Conservation (phyloP, 2,113 vertebrate species). For the Cyprinodon tularosa region DNA sequence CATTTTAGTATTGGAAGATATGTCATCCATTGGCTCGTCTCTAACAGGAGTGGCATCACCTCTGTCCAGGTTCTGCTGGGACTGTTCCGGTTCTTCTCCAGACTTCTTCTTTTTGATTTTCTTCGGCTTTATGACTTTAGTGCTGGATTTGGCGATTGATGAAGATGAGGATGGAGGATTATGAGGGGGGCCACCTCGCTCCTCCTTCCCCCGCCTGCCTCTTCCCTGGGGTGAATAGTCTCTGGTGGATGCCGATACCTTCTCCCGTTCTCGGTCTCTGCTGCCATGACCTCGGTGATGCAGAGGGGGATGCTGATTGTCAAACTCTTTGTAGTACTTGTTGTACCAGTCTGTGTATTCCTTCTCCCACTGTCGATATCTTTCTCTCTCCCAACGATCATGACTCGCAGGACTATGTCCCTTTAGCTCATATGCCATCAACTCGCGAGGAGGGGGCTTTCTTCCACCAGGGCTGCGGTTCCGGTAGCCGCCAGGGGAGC, state of each 20-base stretch:
- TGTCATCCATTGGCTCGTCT: constrained; percentile 95
- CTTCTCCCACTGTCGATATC: constrained; percentile 93
- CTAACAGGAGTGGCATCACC: constrained; percentile 95
- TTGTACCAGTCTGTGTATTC: constrained; percentile 96
- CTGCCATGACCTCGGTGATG: constrained; percentile 65
- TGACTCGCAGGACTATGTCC: constrained; percentile 78
- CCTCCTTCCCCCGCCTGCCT: constrained; percentile 89
- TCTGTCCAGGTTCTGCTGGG: constrained; percentile 85
- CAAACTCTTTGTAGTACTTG: constrained; percentile 91
- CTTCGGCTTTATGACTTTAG: constrained; percentile 82
- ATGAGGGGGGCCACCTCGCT: constrained; percentile 78
- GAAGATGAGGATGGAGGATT: constrained; percentile 73
- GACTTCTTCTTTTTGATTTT: constrained; percentile 90
- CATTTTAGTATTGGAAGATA: constrained; percentile 55
- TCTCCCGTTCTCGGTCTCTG: constrained; percentile 71
- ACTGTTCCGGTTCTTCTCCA: constrained; percentile 88
- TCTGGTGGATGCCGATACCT: constrained; percentile 81
- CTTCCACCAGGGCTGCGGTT: constrained; percentile 86
- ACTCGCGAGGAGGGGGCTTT: constrained; percentile 85
- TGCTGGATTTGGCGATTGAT: constrained; percentile 72
- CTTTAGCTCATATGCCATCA: constrained; percentile 87
- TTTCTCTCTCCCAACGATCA: constrained; percentile 91
- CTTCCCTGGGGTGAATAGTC: constrained; percentile 89
- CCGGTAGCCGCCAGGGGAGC: constrained; percentile 79
- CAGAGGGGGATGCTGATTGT: constrained; percentile 59